Percentiles rank a stretch among this genome's conserved stretches.
These are phyloP conservation scores for Euwallacea similis DNA, from an alignment of 1,140 invertebrate genomes.

Conservation along the genomic window DNA sequence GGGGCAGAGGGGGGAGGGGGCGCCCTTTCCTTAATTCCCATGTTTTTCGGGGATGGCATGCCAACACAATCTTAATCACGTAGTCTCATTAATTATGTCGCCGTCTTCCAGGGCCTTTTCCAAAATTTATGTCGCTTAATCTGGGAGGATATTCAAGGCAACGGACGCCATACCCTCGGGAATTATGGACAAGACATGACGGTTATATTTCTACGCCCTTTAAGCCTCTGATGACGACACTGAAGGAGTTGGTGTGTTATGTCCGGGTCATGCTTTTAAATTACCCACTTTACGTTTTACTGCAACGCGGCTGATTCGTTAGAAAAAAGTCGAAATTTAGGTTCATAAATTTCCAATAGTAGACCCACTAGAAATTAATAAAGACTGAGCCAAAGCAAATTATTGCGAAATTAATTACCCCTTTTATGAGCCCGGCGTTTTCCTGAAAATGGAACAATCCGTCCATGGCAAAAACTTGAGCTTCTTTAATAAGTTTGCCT, in stretches of 20 bases:
- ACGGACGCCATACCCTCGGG: conserved; percentile 28
- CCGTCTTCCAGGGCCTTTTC: conserved; percentile 39
- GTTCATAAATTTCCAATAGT: not conserved
- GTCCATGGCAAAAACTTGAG: conserved; percentile 23
- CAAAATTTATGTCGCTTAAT: conserved; percentile 48
- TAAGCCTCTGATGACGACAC: conserved; percentile 33
- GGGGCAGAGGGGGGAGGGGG: not conserved
- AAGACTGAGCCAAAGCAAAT: conserved; percentile 14
- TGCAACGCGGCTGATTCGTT: not conserved
- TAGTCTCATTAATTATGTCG: conserved; percentile 49
- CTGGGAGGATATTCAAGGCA: conserved; percentile 46
- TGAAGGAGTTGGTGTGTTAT: conserved; percentile 36
- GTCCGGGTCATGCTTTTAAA: conserved; percentile 31
- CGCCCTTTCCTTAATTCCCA: conserved; percentile 26
- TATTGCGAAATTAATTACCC: conserved; percentile 28
- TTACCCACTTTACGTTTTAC: conserved; percentile 34
- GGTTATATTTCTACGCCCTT: conserved; percentile 41
- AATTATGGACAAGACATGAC: conserved; percentile 47
- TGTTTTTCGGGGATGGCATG: conserved; percentile 41
- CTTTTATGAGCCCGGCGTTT: conserved; percentile 19
- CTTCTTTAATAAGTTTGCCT: conserved; percentile 25
- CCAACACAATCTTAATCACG: conserved; percentile 49
- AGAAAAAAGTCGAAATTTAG: not conserved
- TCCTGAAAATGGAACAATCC: conserved; percentile 27
- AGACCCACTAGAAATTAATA: conserved; percentile 16